Evolutionary conservation across 2,797 vertebrate species (phyloP).

Genomic region (Tragelaphus eurycerus): DNA sequence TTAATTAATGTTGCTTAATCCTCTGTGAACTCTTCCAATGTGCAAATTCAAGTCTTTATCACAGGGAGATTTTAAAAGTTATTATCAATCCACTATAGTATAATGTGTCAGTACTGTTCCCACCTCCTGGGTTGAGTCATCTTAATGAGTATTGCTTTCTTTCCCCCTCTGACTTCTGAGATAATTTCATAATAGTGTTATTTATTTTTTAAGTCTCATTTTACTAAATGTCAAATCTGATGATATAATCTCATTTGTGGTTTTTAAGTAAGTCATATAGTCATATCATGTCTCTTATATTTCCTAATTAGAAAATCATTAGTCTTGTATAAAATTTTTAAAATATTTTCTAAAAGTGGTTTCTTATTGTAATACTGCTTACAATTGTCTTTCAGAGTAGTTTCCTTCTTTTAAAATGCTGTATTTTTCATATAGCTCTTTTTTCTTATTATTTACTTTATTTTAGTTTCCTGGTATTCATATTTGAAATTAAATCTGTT

Average conservation of each 20-base stretch:
- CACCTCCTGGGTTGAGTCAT: neutral
- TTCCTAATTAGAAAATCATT: neutral
- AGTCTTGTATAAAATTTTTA: neutral
- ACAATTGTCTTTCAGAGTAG: neutral
- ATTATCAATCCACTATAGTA: neutral
- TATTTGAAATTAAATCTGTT: neutral
- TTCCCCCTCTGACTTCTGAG: neutral
- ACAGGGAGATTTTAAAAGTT: neutral
- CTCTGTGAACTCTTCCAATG: neutral
- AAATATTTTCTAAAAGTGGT: neutral
- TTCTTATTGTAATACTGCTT: neutral
- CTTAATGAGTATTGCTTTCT: neutral
- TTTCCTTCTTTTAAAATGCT: neutral
- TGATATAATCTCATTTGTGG: neutral
- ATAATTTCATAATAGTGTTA: neutral
- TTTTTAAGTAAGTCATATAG: constrained; percentile 10
- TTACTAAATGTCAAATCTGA: neutral
- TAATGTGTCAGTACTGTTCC: neutral
- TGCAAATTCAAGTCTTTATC: neutral
- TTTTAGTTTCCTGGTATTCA: neutral
- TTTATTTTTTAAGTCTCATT: neutral
- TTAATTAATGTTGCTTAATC: neutral
- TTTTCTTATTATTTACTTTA: neutral
- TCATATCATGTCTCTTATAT: neutral
- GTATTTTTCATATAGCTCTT: neutral